Evolutionary conservation across 2,797 vertebrate species (phyloP), one percentile per base, ranked within the genome.

Genomic region (Pachyuromys duprasi): DNA sequence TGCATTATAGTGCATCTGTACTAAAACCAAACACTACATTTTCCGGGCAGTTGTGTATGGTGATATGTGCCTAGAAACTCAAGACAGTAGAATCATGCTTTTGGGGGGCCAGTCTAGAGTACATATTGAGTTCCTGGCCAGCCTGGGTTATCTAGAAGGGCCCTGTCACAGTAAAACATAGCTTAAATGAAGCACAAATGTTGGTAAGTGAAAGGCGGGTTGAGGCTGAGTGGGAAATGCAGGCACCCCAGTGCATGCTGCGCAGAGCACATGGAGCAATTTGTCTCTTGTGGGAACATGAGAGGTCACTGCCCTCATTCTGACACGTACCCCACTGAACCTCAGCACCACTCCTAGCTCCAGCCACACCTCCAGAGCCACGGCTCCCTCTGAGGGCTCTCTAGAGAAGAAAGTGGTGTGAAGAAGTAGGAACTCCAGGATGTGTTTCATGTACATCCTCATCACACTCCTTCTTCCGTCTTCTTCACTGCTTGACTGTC

Each of bases 401-500:
- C 36, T 39, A 70, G 39, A 70, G 39, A 82, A 36, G 26, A 39
- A 20, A 33, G 81, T 65, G 65, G 1, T 4, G 72, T 82, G 33
- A 8, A 87, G 62, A 87, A 49, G 18, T 13, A 89, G 63, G n/a
- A 42, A 26, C 15, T 49, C 45, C 45, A 49, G 9, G 8, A 49
- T 49, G 45, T 49, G 45, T 49, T 49, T 31, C 81, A 33, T 6
- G 2, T 33, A 12, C 11, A 63, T 20, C 18, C 28, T 12, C 28
- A 70, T 57, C 28, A 12, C 2, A 12, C 45, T 55, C 22, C 60
- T 17, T 39, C 22, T 65, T 17, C 60, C 9, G 0, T 90, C 42
- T 87, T 92, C 79, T 91, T 45, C 26, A 5, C 45, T 91, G 42
- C 80, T 76, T 80, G 36, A 80, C 60, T 67, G 4, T 42, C 26